Base-by-base conservation (phyloP, 2,113 vertebrate species). In the Blennius ocellaris region DNA sequence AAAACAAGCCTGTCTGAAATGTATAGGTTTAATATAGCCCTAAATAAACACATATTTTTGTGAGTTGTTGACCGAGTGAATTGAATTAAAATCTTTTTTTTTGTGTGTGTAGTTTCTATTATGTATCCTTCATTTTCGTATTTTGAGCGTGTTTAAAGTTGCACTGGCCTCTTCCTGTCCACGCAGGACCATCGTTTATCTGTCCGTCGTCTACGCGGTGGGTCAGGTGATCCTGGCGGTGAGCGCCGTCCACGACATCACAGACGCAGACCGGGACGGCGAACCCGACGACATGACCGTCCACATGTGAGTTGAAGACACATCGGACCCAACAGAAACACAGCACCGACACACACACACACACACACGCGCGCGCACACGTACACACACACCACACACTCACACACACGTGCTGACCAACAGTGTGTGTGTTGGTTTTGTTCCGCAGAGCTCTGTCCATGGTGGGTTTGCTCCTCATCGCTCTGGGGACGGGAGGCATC, bases 401-500 rank as follows among this genome's bases (percentile, higher is more conserved):
- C 56, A 8, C 3, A 60, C 7, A 1, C 7, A 8, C 12, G 5
- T 11, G 12, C 0, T 77, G 53, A 84, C 43, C 0, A 0, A 51
- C 38, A 74, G 15, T 48, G 12, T 45, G 6, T 8, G 8, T 11
- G 17, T 69, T 49, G 40, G 36, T 21, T 16, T 16, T 9, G 16
- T 77, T 53, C 21, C 7, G 21, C 81, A 99, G 97, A 49, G 91
- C 70, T 2, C 85, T 99, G 65, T 96, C 95, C 52, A 93, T 99
- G 94, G 1, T 94, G 40, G 97, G 97, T 5, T 86, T 99, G 84
- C 0, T 90, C 6, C 94, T 99, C 16, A 98, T 99, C 11, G 97
- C 97, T 1, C 39, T 99, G 0, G 98, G 97, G 1, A 99, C 97
- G 0, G 98, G 98, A 47, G 98, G 98, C 11, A 99, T 99, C 87